Conservation (phyloP, 2,797 vertebrate genomes). For the Characodon lateralis region DNA sequence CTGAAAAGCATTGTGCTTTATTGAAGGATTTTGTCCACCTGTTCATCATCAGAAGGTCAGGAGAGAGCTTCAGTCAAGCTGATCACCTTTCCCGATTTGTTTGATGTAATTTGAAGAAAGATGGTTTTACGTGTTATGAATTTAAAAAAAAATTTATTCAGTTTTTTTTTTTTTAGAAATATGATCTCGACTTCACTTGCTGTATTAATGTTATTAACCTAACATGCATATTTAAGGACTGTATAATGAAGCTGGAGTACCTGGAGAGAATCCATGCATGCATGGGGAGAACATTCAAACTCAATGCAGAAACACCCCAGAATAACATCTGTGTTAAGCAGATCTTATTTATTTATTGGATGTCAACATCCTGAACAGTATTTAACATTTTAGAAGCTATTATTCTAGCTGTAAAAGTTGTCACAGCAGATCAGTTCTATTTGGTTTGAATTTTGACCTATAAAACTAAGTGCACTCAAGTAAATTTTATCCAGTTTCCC, state of each 20-base stretch:
- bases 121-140: not conserved
- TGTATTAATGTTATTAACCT: not conserved
- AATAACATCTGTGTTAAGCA: not conserved
- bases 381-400: not conserved
- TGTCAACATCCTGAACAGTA: not conserved
- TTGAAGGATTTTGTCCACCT: not conserved
- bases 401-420: not conserved
- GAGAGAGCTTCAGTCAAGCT: not conserved
- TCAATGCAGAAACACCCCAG: not conserved
- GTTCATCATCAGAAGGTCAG: not conserved
- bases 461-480: constrained; percentile 15
- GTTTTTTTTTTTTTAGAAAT: no score
- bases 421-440: constrained; percentile 14
- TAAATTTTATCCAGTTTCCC: constrained; percentile 1
- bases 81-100: not conserved
- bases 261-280: not conserved
- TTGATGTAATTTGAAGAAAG: not conserved
- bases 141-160: no score
- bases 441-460: constrained; percentile 20
- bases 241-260: not conserved
- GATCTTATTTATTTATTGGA: not conserved
- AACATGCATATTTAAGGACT: not conserved
- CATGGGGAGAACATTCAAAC: not conserved
- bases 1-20: not conserved
- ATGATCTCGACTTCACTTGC: no score